These are phyloP conservation scores for Drepana arcuata DNA, from an alignment of 1,140 invertebrate species.

Conservation along the genomic window DNA sequence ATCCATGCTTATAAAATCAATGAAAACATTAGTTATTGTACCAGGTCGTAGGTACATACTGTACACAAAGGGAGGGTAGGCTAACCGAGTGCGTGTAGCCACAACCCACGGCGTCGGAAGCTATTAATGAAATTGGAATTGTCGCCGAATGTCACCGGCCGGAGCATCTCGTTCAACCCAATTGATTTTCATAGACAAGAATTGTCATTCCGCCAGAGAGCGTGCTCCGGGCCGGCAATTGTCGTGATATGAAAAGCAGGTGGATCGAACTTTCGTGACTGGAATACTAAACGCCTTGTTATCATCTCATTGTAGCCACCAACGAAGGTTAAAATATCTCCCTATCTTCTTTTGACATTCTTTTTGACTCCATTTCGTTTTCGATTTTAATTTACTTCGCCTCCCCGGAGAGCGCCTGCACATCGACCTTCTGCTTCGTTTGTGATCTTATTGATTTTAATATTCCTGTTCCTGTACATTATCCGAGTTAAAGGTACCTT, in stretches of 20 bases:
- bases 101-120: conserved; percentile 38
- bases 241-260: conserved; percentile 65
- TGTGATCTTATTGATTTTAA: conserved; percentile 6
- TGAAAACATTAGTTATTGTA: too few species aligned
- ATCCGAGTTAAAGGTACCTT: too few species aligned
- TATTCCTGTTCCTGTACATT: conserved; percentile 2
- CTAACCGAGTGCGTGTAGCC: too few species aligned
- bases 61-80: too few species aligned
- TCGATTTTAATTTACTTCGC: conserved; percentile 27
- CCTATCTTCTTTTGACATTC: conserved; percentile 27
- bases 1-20: too few species aligned
- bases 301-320: conserved; percentile 49
- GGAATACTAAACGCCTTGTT: conserved; percentile 62
- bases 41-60: too few species aligned
- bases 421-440: conserved; percentile 8
- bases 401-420: conserved; percentile 11
- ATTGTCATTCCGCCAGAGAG: conserved; percentile 51
- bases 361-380: conserved; percentile 32
- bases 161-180: conserved; percentile 30
- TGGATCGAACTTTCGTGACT: conserved; percentile 51
- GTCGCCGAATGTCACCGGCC: conserved; percentile 26
- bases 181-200: conserved; percentile 57
- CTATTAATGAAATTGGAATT: conserved; percentile 50
- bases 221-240: conserved; percentile 51
- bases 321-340: conserved; percentile 36